Percentiles rank a stretch among this genome's conserved stretches.
Evolutionary conservation across 2,797 vertebrate species (phyloP).

Genomic region (Peromyscus nudipes): DNA sequence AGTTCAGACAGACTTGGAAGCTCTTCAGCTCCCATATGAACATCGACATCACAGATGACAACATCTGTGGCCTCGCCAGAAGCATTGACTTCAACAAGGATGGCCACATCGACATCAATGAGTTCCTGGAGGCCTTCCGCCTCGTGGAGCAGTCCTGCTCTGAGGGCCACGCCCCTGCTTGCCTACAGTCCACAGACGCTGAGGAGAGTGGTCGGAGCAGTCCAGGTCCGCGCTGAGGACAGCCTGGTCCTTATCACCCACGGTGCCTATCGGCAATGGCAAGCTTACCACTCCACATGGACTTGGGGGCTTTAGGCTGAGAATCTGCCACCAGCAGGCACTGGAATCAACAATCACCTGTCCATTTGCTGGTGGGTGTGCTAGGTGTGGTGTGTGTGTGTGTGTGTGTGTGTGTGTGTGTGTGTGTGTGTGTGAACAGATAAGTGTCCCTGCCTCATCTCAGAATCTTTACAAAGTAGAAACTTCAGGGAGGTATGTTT

Average conservation of each 20-base stretch:
- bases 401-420: not conserved
- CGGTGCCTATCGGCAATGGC: not conserved
- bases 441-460: not conserved
- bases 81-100: conserved; percentile 99
- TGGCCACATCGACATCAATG: conserved; percentile 96
- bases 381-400: not conserved
- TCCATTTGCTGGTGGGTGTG: not conserved
- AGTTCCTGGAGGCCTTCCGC: conserved; percentile 98
- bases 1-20: conserved; percentile 96
- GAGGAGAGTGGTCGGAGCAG: not conserved
- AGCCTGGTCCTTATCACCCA: not conserved
- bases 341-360: not conserved
- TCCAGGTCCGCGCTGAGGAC: not conserved
- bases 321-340: not conserved
- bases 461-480: conserved; percentile 44
- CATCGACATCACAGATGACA: conserved; percentile 91
- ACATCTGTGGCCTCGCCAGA: conserved; percentile 91
- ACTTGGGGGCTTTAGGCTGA: not conserved
- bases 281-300: not conserved
- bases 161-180: not conserved
- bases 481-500: not conserved
- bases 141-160: conserved; percentile 90
- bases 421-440: not conserved
- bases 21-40: conserved; percentile 95
- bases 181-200: not conserved